Base-by-base conservation (phyloP, 2,888 invertebrate species). In the Megaustenia siamemsis region DNA sequence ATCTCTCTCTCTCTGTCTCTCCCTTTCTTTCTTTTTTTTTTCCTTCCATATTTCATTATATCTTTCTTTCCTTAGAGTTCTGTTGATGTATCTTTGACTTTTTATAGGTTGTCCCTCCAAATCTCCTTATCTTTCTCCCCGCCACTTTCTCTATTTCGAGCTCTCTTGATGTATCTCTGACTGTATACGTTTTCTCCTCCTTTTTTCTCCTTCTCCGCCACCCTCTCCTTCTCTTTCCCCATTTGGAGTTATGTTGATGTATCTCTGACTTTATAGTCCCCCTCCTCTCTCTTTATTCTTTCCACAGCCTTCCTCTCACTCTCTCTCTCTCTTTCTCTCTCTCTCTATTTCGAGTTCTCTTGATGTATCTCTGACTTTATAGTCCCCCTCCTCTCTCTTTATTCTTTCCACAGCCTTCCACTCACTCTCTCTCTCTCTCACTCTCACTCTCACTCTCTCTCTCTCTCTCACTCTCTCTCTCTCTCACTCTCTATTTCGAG, bases 221-320 rank as follows among this genome's bases (percentile, higher is more conserved):
- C n/a, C n/a, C n/a, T n/a, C n/a, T n/a, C n/a, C n/a, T n/a, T n/a
- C n/a, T 12, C 38, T 38, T 68, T 35, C 68, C 66, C n/a, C 76
- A 45, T 76, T 73, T 35, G 45, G 49, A 53, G 6, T 60, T 40
- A 21, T 73, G 18, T 28, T 28, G n/a, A 28, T 35, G 24, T 35
- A 12, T 71, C 71, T 53, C 53, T 53, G 10, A 35, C 53, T 35
- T 53, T 35, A 24, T 81, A 49, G 28, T 43, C 28, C 18, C 40
- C 73, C 68, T 69, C 38, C 75, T 60, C 79, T 40, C 38, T 38
- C 43, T 49, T 60, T 63, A n/a, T 63, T 73, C 12, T 35, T 49
- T 68, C 24, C 3, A 12, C 53, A 80, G 45, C 45, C 63, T 45
- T 32, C 45, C 73, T 73, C n/a, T 76, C 66, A 66, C 83, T 66